These are phyloP conservation scores for Steinernema khuongi DNA, from an alignment of 1,140 invertebrate genomes.

Conservation along the genomic window DNA sequence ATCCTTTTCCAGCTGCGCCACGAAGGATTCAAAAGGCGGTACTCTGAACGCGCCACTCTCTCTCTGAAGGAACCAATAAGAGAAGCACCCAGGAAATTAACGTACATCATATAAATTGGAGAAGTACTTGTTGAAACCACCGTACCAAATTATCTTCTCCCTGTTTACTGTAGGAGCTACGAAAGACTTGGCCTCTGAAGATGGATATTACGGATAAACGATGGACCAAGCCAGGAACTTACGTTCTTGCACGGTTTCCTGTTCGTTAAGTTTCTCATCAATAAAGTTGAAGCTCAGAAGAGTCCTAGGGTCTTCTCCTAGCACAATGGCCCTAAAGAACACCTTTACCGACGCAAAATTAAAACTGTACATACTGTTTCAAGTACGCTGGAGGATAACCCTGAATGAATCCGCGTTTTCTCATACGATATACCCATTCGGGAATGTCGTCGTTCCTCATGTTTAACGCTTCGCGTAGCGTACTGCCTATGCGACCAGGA, in stretches of 20 bases:
- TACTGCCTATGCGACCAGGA: conserved; percentile 20
- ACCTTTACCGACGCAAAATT: not conserved
- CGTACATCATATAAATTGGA: conserved; percentile 25
- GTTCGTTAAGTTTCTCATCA: conserved; percentile 14
- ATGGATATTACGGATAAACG: too few relatives aligned
- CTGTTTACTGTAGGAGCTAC: conserved; percentile 9
- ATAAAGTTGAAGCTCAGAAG: conserved; percentile 24
- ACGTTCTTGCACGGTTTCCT: not conserved
- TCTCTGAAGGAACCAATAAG: conserved; percentile 21
- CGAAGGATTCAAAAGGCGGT: conserved; percentile 19
- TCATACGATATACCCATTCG: conserved; percentile 36
- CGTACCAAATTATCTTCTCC: conserved; percentile 30
- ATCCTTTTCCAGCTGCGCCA: not conserved
- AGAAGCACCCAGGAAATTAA: not conserved
- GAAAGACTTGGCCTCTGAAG: not conserved
- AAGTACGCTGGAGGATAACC: conserved; percentile 41
- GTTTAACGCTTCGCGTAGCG: conserved; percentile 24
- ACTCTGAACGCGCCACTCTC: conserved; percentile 14
- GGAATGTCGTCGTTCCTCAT: conserved; percentile 32
- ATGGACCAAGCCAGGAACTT: not conserved
- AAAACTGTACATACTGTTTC: conserved; percentile 26
- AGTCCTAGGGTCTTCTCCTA: not conserved
- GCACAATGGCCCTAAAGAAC: conserved; percentile 24
- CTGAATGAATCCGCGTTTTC: conserved; percentile 32
- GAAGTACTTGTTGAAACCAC: conserved; percentile 31